Percentiles rank a stretch among this genome's conserved stretches.
phyloP scores from a whole-genome alignment of 1,140 invertebrate species.

The Bactericera cockerelli region DNA sequence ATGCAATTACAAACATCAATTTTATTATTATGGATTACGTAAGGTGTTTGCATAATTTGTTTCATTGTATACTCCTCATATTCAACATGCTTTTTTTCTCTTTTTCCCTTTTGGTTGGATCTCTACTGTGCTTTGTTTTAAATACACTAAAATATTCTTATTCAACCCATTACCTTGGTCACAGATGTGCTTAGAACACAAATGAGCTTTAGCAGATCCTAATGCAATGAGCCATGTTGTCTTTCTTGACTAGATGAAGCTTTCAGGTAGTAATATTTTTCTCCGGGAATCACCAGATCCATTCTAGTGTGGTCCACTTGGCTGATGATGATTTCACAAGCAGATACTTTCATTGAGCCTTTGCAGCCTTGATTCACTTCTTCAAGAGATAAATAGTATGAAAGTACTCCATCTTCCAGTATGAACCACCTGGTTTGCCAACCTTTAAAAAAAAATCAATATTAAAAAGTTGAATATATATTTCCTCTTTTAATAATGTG shows the following conservation, averaged over 20 bases:
- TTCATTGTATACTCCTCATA: too few species aligned
- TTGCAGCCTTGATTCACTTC: conserved; percentile 70
- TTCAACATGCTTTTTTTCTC: too few species aligned
- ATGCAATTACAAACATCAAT: too few species aligned
- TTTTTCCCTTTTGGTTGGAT: too few species aligned
- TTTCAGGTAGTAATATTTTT: conserved; percentile 63
- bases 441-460: conserved; percentile 37
- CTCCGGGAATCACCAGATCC: conserved; percentile 63
- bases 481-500: neutral
- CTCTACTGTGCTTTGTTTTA: too few species aligned
- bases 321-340: conserved; percentile 66
- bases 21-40: too few species aligned
- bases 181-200: conserved; percentile 33
- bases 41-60: too few species aligned
- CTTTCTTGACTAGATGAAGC: conserved; percentile 55
- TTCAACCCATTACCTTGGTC: conserved; percentile 31
- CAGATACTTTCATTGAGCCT: conserved; percentile 64
- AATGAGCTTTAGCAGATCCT: conserved; percentile 62
- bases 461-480: neutral
- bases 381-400: conserved; percentile 68
- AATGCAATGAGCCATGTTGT: conserved; percentile 67
- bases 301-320: conserved; percentile 49
- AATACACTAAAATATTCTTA: too few species aligned
- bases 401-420: conserved; percentile 58
- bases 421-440: conserved; percentile 79